phyloP scores from a whole-genome alignment of 2,113 vertebrate species.

The Sinocyclocheilus rhinocerous region DNA sequence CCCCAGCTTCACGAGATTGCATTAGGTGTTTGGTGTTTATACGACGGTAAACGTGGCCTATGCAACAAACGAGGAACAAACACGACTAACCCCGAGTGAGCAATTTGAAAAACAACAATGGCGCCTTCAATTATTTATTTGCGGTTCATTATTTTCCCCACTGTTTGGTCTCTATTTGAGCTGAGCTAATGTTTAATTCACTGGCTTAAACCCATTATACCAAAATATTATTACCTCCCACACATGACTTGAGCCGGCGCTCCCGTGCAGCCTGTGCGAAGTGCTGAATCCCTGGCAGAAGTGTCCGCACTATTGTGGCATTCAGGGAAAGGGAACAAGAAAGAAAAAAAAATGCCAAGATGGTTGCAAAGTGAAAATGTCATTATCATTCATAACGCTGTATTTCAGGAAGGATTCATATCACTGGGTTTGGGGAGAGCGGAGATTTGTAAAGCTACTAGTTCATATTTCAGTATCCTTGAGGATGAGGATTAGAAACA shows the following conservation, averaged over 20 bases:
- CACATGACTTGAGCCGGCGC: slow-evolving; percentile 29
- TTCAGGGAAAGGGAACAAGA: slow-evolving; percentile 24
- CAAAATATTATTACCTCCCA: slow-evolving; percentile 52
- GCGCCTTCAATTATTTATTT: slow-evolving; percentile 65
- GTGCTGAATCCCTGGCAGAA: not conserved
- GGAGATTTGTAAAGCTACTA: slow-evolving; percentile 27
- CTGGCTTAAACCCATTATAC: slow-evolving; percentile 55
- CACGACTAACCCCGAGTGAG: slow-evolving; percentile 66
- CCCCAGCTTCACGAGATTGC: slow-evolving; percentile 17
- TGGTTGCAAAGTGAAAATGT: slow-evolving; percentile 21
- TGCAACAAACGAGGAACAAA: slow-evolving; percentile 56
- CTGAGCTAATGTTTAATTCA: slow-evolving; percentile 60
- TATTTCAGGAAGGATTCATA: slow-evolving; percentile 34
- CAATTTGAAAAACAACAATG: slow-evolving; percentile 62
- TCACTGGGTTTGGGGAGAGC: slow-evolving; percentile 1
- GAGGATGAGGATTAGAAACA: slow-evolving; percentile 32
- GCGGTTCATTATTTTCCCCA: slow-evolving; percentile 51
- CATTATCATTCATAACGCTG: slow-evolving; percentile 24
- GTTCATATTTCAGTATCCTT: slow-evolving; percentile 27
- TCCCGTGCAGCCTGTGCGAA: not conserved
- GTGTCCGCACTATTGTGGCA: not conserved
- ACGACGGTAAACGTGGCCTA: slow-evolving; percentile 44
- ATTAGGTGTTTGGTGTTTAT: slow-evolving; percentile 46
- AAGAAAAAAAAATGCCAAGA: not conserved
- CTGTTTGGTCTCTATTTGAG: slow-evolving; percentile 45